Evolutionary conservation across 37 sponge, comb jelly and placozoan species (phyloP), one percentile per base, ranked within the genome.

Genomic region (Oopsacas minuta): DNA sequence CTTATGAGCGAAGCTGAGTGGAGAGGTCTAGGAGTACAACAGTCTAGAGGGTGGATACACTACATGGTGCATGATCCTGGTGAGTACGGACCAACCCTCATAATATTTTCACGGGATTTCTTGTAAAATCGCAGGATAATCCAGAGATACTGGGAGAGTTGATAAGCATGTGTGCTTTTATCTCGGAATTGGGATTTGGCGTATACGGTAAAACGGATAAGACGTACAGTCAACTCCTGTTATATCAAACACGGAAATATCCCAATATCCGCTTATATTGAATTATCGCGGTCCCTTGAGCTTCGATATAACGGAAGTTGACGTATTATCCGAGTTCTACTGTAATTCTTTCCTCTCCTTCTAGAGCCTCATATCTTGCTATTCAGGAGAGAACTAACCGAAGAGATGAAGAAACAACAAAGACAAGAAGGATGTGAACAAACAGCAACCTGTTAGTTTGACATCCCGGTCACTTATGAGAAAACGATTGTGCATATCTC

Each of bases 1-100:
- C 87, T 96, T 30, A 96, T 96, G 97, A 35, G 90, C 0, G 97
- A 96, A 52, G 38, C 36, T 0, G 97, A 96, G 83, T 96, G 97
- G 97, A 86, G 97, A 42, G 49, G 86, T 15, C 82, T 96, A 1
- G 97, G 97, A 1, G 94, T 96, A 0, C 94, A 94, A 86, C 97
- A 96, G 83, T 93, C 94, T 0, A 91, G 90, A 35, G 97, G 97
- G 15, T 96, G 97, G 97, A 39, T 92, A 0, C 94, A 96, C 87
- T 96, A 96, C 85, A 96, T 96, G 97, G 0, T 89, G 36, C 97
- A 96, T 84, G 83, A 36, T 0, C 97, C 97, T 37, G 92, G 92
- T 42, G 49, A 42, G 49, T 42, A 42, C 49, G 15, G 49, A 17
- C 8, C 15, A 42, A 42, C 49, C 49, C 49, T 15, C n/a, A n/a